phyloP scores from a whole-genome alignment of 2,113 vertebrate genomes.

The Otocyon megalotis region DNA sequence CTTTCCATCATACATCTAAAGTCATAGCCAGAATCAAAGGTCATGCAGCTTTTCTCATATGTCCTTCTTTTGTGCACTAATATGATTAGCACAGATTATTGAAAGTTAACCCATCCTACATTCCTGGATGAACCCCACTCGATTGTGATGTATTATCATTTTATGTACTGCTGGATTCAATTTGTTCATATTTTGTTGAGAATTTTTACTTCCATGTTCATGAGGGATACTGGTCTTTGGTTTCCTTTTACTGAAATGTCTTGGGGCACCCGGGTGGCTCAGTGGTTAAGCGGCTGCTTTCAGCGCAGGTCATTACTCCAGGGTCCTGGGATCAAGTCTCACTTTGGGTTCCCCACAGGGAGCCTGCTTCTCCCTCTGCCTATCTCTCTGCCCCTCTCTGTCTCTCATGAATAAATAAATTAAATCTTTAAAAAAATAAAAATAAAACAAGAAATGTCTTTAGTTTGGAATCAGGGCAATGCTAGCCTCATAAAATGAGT shows the following conservation, averaged over 20 bases:
- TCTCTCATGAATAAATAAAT: no score
- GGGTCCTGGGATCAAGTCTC: no score
- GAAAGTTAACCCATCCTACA: not conserved
- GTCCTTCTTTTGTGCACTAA: not conserved
- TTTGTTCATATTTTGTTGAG: not conserved
- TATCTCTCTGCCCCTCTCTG: no score
- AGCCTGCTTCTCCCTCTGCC: no score
- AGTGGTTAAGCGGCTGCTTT: no score
- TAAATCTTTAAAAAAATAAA: no score
- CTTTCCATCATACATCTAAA: not conserved
- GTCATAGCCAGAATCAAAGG: not conserved
- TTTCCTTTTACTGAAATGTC: not conserved
- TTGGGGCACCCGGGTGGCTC: not conserved
- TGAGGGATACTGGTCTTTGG: not conserved
- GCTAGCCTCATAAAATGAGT: not conserved
- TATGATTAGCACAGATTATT: not conserved
- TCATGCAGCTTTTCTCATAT: not conserved
- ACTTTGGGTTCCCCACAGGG: no score
- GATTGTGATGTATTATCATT: not conserved
- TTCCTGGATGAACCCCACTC: not conserved
- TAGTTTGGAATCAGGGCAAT: not conserved
- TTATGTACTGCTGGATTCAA: not conserved
- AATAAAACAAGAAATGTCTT: not conserved
- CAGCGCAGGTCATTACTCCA: no score
- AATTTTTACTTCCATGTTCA: not conserved